Conservation (phyloP, 2,888 invertebrate species). For the Polydrusus pterygomalis region DNA sequence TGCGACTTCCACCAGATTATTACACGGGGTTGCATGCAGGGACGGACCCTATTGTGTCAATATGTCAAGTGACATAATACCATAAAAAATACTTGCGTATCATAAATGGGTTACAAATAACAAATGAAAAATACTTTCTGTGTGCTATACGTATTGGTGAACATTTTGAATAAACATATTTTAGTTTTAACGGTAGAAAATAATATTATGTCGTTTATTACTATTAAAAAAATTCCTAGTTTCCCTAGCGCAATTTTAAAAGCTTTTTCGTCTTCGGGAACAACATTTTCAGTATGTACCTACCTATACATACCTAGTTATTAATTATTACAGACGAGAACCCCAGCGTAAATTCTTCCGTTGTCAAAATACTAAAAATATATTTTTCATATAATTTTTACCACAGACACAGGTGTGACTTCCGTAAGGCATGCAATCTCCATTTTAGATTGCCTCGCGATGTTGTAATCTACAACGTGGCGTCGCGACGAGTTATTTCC, state of each 20-base stretch:
- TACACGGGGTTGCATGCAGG: slow-evolving; percentile 56
- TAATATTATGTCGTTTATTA: neutral
- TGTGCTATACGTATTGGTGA: too few relatives aligned
- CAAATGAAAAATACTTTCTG: neutral
- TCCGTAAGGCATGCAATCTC: slow-evolving; percentile 45
- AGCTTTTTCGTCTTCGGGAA: too few relatives aligned
- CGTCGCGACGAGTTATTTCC: slow-evolving; percentile 48
- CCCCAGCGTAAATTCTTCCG: too few relatives aligned
- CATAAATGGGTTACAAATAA: slow-evolving; percentile 15
- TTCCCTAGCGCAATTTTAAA: too few relatives aligned
- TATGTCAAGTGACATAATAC: slow-evolving; percentile 45
- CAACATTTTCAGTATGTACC: too few relatives aligned
- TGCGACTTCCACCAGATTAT: slow-evolving; percentile 67
- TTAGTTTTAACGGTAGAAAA: neutral
- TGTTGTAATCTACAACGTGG: slow-evolving; percentile 47
- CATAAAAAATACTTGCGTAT: slow-evolving; percentile 37
- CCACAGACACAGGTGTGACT: slow-evolving; percentile 54
- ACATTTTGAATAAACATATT: too few relatives aligned
- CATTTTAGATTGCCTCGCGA: slow-evolving; percentile 51
- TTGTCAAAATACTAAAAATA: slow-evolving; percentile 3
- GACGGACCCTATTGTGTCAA: slow-evolving; percentile 47
- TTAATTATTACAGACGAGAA: too few relatives aligned
- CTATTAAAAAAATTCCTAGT: too few relatives aligned
- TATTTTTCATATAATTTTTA: slow-evolving; percentile 36
- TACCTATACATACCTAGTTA: too few relatives aligned